These are phyloP conservation scores for Xenopus borealis DNA, from an alignment of 2,113 vertebrate species.

Conservation along the genomic window DNA sequence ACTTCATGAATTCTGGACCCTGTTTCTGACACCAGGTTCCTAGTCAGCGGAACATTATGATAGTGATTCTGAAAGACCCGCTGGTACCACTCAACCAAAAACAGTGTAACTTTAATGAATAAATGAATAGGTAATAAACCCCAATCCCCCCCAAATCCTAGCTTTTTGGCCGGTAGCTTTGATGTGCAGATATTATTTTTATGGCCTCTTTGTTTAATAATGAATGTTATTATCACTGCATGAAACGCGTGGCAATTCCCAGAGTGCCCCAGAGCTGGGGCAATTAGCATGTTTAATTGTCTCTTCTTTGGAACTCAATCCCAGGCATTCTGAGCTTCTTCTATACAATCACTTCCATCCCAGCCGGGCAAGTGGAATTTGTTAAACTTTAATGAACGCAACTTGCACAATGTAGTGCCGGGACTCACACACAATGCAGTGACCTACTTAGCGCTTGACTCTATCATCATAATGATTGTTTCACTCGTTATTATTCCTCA, in stretches of 20 bases:
- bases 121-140: not conserved
- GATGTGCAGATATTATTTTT: conserved; percentile 3
- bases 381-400: conserved; percentile 17
- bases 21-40: too few relatives aligned
- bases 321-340: not conserved
- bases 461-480: not conserved
- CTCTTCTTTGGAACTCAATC: not conserved
- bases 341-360: not conserved
- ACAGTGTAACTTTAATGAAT: too few relatives aligned
- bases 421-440: not conserved
- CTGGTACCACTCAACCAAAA: too few relatives aligned
- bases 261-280: not conserved
- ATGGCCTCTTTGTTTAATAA: conserved; percentile 3
- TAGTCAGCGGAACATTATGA: too few relatives aligned
- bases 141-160: not conserved
- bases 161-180: not conserved
- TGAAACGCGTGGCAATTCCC: not conserved
- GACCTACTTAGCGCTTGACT: not conserved
- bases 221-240: conserved; percentile 1
- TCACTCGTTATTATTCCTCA: too few relatives aligned
- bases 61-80: too few relatives aligned
- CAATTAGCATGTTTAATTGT: not conserved
- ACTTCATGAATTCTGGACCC: too few relatives aligned
- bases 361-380: not conserved
- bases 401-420: not conserved